Evolutionary conservation across 2,113 vertebrate species (phyloP).

Genomic region (Reinhardtius hippoglossoides): DNA sequence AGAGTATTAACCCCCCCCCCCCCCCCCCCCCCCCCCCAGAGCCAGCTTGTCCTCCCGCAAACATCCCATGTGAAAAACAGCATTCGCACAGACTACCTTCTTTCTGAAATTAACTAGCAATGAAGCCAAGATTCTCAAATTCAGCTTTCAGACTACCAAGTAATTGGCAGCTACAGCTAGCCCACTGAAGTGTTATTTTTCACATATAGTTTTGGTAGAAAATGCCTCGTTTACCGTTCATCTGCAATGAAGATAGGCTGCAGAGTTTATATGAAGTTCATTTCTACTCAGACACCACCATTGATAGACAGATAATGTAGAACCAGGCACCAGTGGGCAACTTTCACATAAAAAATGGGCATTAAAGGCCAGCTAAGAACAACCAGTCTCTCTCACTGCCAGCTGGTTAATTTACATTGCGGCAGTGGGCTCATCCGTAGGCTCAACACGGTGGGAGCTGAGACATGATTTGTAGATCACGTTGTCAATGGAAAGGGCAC

Average conservation of each 20-base stretch:
- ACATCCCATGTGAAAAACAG: conserved; percentile 16
- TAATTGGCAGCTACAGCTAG: conserved; percentile 28
- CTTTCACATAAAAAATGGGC: conserved; percentile 26
- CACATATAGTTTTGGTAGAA: conserved; percentile 1
- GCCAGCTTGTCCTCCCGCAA: conserved; percentile 1
- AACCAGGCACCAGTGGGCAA: conserved; percentile 23
- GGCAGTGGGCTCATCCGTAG: neutral
- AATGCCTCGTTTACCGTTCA: conserved; percentile 41
- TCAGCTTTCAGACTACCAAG: conserved; percentile 8
- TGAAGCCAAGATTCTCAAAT: conserved; percentile 2
- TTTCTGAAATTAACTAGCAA: conserved; percentile 14
- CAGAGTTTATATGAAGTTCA: conserved; percentile 39
- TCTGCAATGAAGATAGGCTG: conserved; percentile 24
- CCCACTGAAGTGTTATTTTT: too few species aligned
- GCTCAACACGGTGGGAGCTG: conserved; percentile 28
- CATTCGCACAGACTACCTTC: conserved; percentile 12
- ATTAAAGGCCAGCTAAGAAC: conserved; percentile 49
- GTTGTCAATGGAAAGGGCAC: conserved; percentile 34
- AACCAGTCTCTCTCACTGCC: conserved; percentile 18
- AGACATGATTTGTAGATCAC: conserved; percentile 18
- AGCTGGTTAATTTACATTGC: conserved; percentile 41
- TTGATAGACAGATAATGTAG: neutral
- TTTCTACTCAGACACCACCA: conserved; percentile 42
- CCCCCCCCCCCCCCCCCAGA: neutral
- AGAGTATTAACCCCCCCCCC: neutral